Evolutionary conservation across 2,888 invertebrate genomes (phyloP).

Genomic region (Limnephilus lunatus): DNA sequence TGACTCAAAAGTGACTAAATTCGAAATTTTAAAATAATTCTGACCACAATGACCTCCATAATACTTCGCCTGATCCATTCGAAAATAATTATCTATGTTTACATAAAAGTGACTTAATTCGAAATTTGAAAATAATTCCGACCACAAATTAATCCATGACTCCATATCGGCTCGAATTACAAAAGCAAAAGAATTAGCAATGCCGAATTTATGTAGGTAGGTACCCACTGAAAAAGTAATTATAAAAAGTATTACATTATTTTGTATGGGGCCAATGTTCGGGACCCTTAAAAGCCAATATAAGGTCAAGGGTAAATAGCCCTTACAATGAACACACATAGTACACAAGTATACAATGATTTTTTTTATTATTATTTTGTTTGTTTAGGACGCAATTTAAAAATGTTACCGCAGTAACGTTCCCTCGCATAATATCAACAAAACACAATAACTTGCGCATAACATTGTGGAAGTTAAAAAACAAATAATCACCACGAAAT

Average conservation of each 20-base stretch:
- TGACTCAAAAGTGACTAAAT: not conserved
- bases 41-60: too few relatives aligned
- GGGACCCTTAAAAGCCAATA: not conserved
- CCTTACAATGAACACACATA: not conserved
- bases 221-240: not conserved
- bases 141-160: not conserved
- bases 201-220: not conserved
- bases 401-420: not conserved
- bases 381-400: constrained; percentile 16
- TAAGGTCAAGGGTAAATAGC: not conserved
- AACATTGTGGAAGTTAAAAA: constrained; percentile 51
- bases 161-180: not conserved
- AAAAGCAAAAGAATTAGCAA: not conserved
- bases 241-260: not conserved
- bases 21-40: not conserved
- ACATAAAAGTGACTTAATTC: too few relatives aligned
- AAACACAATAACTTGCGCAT: constrained; percentile 12
- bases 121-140: not conserved
- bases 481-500: constrained; percentile 52
- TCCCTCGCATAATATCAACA: not conserved
- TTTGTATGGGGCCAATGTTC: not conserved
- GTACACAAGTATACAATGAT: not conserved
- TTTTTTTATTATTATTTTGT: constrained; percentile 18
- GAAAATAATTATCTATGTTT: too few relatives aligned
- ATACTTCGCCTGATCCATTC: too few relatives aligned